Percentiles rank a stretch among this genome's conserved stretches.
These are phyloP conservation scores for Rhizoglyphus robini DNA, from an alignment of 1,140 invertebrate genomes.

Conservation along the genomic window DNA sequence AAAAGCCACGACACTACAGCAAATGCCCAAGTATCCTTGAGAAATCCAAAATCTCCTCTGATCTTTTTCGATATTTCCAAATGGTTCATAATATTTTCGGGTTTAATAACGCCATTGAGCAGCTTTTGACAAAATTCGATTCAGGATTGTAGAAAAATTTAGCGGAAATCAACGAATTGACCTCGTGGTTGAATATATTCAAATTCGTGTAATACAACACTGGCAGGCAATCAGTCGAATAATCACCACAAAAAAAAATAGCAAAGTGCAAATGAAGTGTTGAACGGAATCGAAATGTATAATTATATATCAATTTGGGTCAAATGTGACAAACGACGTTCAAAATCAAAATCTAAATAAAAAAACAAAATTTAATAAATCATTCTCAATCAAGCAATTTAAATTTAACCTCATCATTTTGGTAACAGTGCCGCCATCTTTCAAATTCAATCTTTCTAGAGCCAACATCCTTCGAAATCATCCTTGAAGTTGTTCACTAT, in stretches of 20 bases:
- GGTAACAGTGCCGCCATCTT: too few species aligned
- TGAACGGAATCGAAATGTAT: slow-evolving; percentile 63
- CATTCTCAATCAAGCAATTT: neutral
- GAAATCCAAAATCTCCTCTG: slow-evolving; percentile 52
- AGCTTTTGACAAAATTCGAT: too few species aligned
- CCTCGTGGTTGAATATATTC: neutral
- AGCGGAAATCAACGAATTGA: neutral
- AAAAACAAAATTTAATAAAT: neutral
- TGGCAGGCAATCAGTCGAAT: slow-evolving; percentile 79
- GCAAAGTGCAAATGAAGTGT: slow-evolving; percentile 42
- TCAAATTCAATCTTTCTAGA: neutral
- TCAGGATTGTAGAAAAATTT: neutral
- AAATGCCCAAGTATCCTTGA: slow-evolving; percentile 54
- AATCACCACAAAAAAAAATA: slow-evolving; percentile 72
- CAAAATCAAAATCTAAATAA: too few species aligned
- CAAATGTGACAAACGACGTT: slow-evolving; percentile 59
- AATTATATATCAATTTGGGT: slow-evolving; percentile 96
- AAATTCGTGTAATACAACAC: neutral
- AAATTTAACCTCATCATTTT: neutral
- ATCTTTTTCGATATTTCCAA: slow-evolving; percentile 40
- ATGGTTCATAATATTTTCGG: neutral
- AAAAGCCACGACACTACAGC: slow-evolving; percentile 58
- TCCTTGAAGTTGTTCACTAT: neutral
- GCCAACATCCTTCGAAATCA: neutral
- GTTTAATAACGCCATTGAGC: too few species aligned